Conservation (phyloP, 2,888 invertebrate genomes). For the Machimus atricapillus region DNA sequence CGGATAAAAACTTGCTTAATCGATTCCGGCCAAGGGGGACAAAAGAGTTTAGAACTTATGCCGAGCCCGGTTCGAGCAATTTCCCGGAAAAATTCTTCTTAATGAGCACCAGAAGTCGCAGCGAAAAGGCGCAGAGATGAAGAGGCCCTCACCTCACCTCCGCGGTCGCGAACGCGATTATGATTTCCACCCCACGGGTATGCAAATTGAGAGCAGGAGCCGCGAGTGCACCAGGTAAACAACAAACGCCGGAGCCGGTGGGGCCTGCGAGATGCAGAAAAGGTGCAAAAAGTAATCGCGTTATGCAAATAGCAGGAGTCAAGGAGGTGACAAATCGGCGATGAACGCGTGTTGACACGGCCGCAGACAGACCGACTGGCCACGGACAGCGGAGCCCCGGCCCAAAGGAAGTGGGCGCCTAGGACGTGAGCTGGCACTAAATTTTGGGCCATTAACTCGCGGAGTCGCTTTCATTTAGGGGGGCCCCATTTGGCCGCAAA, state of each 20-base stretch:
- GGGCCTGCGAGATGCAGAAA: slow-evolving; percentile 9
- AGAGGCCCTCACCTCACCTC: background rate
- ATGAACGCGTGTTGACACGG: slow-evolving; percentile 22
- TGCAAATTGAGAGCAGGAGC: slow-evolving; percentile 20
- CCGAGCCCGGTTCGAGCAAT: background rate
- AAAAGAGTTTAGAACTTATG: background rate
- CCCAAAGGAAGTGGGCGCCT: background rate
- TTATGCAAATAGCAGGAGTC: slow-evolving; percentile 19
- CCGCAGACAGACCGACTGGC: background rate
- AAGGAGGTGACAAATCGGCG: slow-evolving; percentile 31
- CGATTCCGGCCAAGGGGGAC: slow-evolving; percentile 6
- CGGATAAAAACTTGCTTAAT: background rate
- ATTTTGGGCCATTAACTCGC: background rate
- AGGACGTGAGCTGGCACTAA: background rate
- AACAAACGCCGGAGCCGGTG: background rate
- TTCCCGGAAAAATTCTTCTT: slow-evolving; percentile 6
- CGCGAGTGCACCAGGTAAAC: slow-evolving; percentile 28
- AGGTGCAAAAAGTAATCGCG: slow-evolving; percentile 3
- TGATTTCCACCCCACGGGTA: slow-evolving; percentile 29
- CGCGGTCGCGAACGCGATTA: background rate
- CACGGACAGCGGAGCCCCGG: background rate
- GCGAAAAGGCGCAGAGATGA: background rate
- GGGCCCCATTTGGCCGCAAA: background rate
- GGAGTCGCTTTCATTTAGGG: background rate
- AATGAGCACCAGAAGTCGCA: background rate